Conservation (phyloP, 2,888 invertebrate species). For the Lithophane leautieri region DNA sequence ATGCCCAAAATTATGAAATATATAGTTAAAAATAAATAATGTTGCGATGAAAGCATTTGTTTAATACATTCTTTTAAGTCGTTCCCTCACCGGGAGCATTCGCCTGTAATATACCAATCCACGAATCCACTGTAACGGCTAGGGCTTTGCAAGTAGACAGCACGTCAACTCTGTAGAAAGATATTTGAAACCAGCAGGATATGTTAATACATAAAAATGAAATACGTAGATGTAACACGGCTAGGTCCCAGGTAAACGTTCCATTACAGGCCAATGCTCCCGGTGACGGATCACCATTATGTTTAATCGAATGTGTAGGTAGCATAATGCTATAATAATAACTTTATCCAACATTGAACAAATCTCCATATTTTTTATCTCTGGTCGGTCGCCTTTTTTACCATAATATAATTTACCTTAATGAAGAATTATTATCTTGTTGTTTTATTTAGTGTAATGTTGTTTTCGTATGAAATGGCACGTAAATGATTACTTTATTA, state of each 20-base stretch:
- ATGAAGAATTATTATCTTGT: conserved; percentile 14
- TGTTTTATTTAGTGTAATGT: neutral
- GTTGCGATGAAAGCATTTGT: neutral
- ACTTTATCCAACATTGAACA: neutral
- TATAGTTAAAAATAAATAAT: neutral
- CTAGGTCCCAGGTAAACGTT: neutral
- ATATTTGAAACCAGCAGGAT: neutral
- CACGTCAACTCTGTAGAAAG: neutral
- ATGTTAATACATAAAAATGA: neutral
- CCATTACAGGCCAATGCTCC: neutral
- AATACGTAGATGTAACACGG: neutral
- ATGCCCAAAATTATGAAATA: no score
- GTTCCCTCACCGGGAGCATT: no score
- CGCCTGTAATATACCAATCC: neutral
- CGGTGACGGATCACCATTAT: no score
- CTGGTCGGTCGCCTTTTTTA: neutral
- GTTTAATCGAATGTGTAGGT: conserved; percentile 7
- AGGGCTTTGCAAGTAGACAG: neutral
- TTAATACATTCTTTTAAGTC: neutral
- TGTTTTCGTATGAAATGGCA: neutral
- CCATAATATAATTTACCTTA: conserved; percentile 9
- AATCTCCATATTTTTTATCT: conserved; percentile 10
- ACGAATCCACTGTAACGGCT: neutral
- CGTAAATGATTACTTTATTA: neutral
- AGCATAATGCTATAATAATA: conserved; percentile 22